These are phyloP conservation scores for Gymnoscopelus microlampas DNA, from an alignment of 2,797 vertebrate species.

Conservation along the genomic window DNA sequence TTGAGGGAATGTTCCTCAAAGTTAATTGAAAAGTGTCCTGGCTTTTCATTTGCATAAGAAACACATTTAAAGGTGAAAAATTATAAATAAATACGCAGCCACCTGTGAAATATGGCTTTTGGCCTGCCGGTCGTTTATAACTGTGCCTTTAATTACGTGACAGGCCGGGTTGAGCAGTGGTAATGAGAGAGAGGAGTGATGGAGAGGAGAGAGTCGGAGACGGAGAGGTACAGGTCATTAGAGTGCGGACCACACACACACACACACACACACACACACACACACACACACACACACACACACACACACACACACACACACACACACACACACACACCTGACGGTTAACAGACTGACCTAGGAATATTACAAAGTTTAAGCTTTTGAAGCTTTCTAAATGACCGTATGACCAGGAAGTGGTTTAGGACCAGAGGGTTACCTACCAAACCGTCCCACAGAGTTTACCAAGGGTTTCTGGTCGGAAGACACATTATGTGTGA, in stretches of 20 bases:
- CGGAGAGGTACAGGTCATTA: conserved; percentile 73
- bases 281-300: background rate
- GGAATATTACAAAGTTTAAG: conserved; percentile 2
- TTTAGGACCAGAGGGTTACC: too few species aligned
- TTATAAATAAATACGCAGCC: conserved; percentile 82
- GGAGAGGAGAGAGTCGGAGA: conserved; percentile 71
- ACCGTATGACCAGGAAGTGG: too few species aligned
- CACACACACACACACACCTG: background rate
- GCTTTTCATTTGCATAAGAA: conserved; percentile 83
- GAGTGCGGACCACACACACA: conserved; percentile 15
- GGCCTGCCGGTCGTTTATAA: conserved; percentile 84
- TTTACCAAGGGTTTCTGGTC: too few species aligned
- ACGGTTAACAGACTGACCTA: too few species aligned
- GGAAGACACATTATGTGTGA: too few species aligned
- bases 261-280: background rate
- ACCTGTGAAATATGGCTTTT: conserved; percentile 83
- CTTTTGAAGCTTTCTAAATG: background rate
- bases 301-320: background rate
- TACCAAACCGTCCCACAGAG: too few species aligned
- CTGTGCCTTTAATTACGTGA: conserved; percentile 84
- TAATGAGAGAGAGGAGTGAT: conserved; percentile 82
- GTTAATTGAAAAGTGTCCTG: conserved; percentile 83
- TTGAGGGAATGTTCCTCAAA: conserved; percentile 75
- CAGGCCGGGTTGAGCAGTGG: conserved; percentile 75
- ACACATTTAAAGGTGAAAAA: conserved; percentile 84